Evolutionary conservation across 2,113 vertebrate genomes (phyloP).

Genomic region (Oryzias curvinotus): DNA sequence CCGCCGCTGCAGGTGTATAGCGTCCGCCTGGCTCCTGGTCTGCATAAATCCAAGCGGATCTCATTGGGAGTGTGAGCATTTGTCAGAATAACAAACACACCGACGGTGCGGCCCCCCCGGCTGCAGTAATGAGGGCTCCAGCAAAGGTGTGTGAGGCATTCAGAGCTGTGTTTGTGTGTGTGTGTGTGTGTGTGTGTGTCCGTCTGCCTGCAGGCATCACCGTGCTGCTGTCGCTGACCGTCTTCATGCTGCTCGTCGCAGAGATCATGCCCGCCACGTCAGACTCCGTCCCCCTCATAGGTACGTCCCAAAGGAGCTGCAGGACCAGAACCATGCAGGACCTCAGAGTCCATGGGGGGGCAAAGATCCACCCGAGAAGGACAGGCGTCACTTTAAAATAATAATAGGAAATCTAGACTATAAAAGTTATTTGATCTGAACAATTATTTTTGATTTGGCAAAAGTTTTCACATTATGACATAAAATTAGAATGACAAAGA

Average conservation of each 20-base stretch:
- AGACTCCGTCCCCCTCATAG: conserved; percentile 79
- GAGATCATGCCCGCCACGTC: conserved; percentile 79
- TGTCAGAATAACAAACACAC: conserved; percentile 49
- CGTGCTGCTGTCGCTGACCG: conserved; percentile 74
- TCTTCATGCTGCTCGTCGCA: conserved; percentile 76
- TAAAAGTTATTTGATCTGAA: too few relatives aligned
- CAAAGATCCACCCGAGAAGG: too few relatives aligned
- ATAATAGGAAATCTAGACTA: too few relatives aligned
- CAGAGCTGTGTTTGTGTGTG: neutral
- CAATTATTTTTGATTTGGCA: too few relatives aligned
- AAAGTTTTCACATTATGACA: too few relatives aligned
- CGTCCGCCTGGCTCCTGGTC: conserved; percentile 22
- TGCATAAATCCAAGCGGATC: conserved; percentile 58
- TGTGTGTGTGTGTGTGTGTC: too few relatives aligned
- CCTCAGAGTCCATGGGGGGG: too few relatives aligned
- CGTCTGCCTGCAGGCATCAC: conserved; percentile 70
- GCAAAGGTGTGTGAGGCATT: conserved; percentile 16
- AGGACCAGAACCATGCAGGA: neutral
- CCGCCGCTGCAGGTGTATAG: conserved; percentile 17
- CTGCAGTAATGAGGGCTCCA: conserved; percentile 10
- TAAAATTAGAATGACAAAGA: too few relatives aligned
- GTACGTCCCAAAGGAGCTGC: conserved; percentile 39
- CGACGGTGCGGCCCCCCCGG: conserved; percentile 13
- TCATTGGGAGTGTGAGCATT: conserved; percentile 37
- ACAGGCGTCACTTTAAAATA: too few relatives aligned